Conservation (phyloP, 2,888 invertebrate species). For the Lucinisca nassula region DNA sequence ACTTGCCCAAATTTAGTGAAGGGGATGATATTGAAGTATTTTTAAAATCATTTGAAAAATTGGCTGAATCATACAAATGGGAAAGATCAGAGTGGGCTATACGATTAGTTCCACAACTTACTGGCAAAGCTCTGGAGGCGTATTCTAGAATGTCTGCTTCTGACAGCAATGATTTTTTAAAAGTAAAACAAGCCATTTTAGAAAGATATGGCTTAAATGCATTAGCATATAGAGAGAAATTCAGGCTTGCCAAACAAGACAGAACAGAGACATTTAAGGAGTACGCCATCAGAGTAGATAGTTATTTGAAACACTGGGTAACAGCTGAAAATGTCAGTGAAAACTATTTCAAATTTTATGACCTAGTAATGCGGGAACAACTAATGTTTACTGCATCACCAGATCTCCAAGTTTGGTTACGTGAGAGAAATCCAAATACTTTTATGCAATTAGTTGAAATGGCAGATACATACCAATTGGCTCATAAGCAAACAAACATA, state of each 20-base stretch:
- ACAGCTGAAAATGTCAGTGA: not conserved
- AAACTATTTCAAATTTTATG: not conserved
- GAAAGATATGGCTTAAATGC: slow-evolving; percentile 18
- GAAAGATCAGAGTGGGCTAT: slow-evolving; percentile 8
- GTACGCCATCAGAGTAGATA: too few species aligned
- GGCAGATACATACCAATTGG: too few species aligned
- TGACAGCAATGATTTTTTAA: not conserved
- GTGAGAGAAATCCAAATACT: not conserved
- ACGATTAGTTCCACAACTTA: not conserved
- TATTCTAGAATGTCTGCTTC: not conserved
- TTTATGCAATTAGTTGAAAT: not conserved
- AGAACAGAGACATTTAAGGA: too few species aligned
- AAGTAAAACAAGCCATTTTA: slow-evolving; percentile 3
- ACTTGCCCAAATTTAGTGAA: not conserved
- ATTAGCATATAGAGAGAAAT: not conserved
- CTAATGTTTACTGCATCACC: not conserved
- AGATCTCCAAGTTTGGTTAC: not conserved
- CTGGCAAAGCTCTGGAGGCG: slow-evolving; percentile 2
- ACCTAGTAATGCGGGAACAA: not conserved
- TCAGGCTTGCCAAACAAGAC: not conserved
- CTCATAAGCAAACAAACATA: not conserved
- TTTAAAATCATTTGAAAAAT: slow-evolving; percentile 13
- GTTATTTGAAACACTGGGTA: too few species aligned
- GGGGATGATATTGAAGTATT: slow-evolving; percentile 16
- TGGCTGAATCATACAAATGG: not conserved